Conservation (phyloP, 2,888 invertebrate species). For the Cancer borealis region DNA sequence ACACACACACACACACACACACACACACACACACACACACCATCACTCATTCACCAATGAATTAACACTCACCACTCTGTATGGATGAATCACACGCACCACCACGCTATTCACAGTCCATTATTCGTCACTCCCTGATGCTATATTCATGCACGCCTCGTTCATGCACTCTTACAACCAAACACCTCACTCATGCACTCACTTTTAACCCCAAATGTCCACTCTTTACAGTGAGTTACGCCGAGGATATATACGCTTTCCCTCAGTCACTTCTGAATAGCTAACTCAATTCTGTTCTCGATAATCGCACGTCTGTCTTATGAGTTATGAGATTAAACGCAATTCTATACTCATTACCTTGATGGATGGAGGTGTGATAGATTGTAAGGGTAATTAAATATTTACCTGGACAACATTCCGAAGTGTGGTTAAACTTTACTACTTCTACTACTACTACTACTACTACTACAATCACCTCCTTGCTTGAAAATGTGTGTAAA, state of each 20-base stretch:
- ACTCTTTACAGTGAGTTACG: not conserved
- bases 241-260: not conserved
- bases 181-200: not conserved
- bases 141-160: not conserved
- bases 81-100: not conserved
- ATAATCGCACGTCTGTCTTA: not conserved
- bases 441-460: too few relatives aligned
- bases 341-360: not conserved
- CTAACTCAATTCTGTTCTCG: too few relatives aligned
- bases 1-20: conserved; percentile 43
- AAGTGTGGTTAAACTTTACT: too few relatives aligned
- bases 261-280: not conserved
- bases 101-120: not conserved
- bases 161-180: not conserved
- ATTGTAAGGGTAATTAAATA: not conserved
- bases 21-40: not conserved
- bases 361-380: not conserved
- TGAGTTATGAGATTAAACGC: conserved; percentile 20
- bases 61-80: not conserved
- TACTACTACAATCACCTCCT: too few relatives aligned
- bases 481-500: too few relatives aligned
- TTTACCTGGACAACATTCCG: too few relatives aligned
- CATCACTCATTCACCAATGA: not conserved
- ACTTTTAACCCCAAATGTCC: not conserved
- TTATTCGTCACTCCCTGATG: not conserved